Base-by-base conservation (phyloP, 2,113 vertebrate species). In the Catharus minimus region DNA sequence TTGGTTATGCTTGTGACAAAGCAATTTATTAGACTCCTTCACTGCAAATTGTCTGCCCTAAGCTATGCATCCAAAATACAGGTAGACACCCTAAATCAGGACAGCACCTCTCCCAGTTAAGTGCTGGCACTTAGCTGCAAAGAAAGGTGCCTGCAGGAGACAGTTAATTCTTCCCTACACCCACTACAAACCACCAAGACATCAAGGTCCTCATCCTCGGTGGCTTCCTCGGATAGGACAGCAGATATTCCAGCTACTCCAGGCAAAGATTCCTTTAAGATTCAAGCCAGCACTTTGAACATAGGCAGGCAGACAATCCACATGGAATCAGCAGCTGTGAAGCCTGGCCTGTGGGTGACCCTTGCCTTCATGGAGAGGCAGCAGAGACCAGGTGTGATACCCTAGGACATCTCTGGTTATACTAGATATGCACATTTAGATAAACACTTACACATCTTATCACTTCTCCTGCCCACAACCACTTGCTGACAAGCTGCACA, bases 1-100 rank as follows among this genome's bases (percentile, higher is more conserved):
- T 83, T 74, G 72, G 72, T 95, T 74, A 50, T 44, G 9, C 30
- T 55, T 77, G 72, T 57, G 68, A 94, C 75, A 68, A 65, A 73
- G 44, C 24, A 87, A 58, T 82, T 89, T 79, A 75, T 84, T 87
- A 68, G 62, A 52, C 30, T 65, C 13, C 26, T 79, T 72, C 41
- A 46, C 61, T 75, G 41, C 53, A 92, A 78, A 89, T 94, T 91
- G 57, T 73, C 82, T 93, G 62, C 79, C 56, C 53, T 66, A 71
- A 94, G 72, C 43, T 82, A 58, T 57, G 43, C 43, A 82, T 80
- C 82, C 41, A 27, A 91, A 41, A 38, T 30, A 68, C 53, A 43
- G 28, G 26, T n/a, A 93, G 61, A 62, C 23, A 28, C 46, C 46
- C 46, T 47, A 47, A 47, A 47, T 22, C 46, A 23, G 46, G 22